Conservation (phyloP, 2,113 vertebrate genomes). For the Cheirogaleus medius region DNA sequence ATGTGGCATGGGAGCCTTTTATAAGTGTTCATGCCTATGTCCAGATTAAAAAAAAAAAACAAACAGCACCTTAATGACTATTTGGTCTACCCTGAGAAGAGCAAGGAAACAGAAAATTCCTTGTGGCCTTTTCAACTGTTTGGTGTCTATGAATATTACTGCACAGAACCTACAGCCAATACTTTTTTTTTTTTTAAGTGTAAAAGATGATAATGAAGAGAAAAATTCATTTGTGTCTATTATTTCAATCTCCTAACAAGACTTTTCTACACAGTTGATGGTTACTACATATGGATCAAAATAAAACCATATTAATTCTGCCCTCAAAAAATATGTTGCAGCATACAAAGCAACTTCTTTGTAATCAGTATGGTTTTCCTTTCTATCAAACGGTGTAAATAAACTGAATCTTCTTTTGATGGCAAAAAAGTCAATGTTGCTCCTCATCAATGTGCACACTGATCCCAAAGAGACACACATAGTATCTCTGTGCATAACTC, state of each 20-base stretch:
- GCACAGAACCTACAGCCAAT: conserved; percentile 13
- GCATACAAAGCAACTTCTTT: conserved; percentile 57
- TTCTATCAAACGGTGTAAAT: conserved; percentile 61
- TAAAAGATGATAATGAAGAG: conserved; percentile 53
- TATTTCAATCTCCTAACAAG: conserved; percentile 57
- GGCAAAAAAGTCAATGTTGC: not conserved
- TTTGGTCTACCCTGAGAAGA: conserved; percentile 15
- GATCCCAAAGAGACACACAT: not conserved
- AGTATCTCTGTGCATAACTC: not conserved
- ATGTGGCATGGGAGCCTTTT: not conserved
- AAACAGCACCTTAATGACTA: not conserved
- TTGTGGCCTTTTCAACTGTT: conserved; percentile 56
- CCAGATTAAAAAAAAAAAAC: not conserved
- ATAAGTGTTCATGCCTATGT: not conserved
- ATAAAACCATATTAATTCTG: conserved; percentile 51
- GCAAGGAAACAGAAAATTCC: conserved; percentile 42
- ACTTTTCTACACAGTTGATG: conserved; percentile 52
- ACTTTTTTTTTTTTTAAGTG: not conserved
- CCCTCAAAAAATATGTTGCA: conserved; percentile 63
- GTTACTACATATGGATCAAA: conserved; percentile 51
- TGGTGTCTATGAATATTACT: conserved; percentile 45
- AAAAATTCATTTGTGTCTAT: conserved; percentile 59
- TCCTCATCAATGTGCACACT: not conserved
- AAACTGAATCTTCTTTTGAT: conserved; percentile 77
- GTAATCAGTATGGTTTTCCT: conserved; percentile 40